Evolutionary conservation across 2,797 vertebrate genomes (phyloP).

Genomic region (Ctenopoma multispine): DNA sequence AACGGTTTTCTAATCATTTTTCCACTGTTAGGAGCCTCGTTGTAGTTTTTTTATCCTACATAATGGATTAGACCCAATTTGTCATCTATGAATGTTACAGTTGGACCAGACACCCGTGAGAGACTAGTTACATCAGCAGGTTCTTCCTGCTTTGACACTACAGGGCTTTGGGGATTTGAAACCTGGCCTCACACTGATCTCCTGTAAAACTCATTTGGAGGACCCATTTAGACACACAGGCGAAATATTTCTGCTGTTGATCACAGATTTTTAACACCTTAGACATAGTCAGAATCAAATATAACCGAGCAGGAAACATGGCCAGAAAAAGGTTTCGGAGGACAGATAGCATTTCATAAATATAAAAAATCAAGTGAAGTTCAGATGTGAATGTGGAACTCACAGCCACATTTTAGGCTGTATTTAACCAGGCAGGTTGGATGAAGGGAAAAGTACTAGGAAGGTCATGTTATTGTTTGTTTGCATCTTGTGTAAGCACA

Average conservation of each 20-base stretch:
- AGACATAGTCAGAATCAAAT: conserved; percentile 19
- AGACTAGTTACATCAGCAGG: conserved; percentile 35
- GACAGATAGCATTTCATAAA: conserved; percentile 8
- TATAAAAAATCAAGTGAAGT: not conserved
- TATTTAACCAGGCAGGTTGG: conserved; percentile 1
- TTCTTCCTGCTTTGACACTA: conserved; percentile 63
- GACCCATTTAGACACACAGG: conserved; percentile 45
- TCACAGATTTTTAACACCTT: conserved; percentile 45
- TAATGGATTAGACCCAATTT: conserved; percentile 32
- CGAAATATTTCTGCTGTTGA: conserved; percentile 47
- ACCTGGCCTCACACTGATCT: conserved; percentile 49
- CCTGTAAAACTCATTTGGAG: conserved; percentile 65
- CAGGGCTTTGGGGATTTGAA: conserved; percentile 61
- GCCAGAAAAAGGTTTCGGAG: no score
- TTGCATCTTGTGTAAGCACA: conserved; percentile 19
- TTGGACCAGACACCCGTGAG: conserved; percentile 39
- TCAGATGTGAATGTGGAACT: conserved; percentile 7
- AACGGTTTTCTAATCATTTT: conserved; percentile 23
- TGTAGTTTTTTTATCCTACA: conserved; percentile 1
- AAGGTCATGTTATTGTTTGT: conserved; percentile 12
- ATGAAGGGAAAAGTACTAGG: not conserved
- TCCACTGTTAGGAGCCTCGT: not conserved
- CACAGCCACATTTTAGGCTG: not conserved
- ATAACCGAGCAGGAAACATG: conserved; percentile 14
- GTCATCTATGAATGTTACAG: conserved; percentile 21